Evolutionary conservation across 2,888 invertebrate genomes (phyloP).

Genomic region (Cryptus armator): DNA sequence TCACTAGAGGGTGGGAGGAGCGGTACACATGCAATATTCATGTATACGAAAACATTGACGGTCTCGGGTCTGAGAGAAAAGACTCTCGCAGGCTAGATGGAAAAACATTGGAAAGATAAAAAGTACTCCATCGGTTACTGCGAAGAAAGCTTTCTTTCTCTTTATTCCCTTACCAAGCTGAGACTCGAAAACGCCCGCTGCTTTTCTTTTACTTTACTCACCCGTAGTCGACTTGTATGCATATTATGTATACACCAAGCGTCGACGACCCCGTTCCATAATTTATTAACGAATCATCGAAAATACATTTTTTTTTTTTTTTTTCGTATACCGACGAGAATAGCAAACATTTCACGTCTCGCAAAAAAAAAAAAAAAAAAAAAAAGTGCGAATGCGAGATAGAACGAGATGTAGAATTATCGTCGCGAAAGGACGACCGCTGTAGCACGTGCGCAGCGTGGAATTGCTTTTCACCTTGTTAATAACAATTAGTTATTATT

Average conservation of each 20-base stretch:
- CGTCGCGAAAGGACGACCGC: not conserved
- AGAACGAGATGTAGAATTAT: not conserved
- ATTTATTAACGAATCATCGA: not conserved
- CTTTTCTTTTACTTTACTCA: constrained; percentile 25
- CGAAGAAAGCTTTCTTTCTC: not conserved
- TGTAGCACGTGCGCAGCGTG: not conserved
- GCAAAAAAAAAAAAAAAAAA: no score
- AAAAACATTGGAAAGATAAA: constrained; percentile 46
- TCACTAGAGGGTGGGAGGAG: not conserved
- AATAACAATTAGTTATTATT: constrained; percentile 35
- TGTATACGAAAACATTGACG: constrained; percentile 46
- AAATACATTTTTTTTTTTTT: not conserved
- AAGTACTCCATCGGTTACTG: constrained; percentile 1
- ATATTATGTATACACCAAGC: not conserved
- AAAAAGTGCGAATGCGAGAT: not conserved
- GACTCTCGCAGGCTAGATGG: constrained; percentile 31
- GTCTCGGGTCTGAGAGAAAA: constrained; percentile 46
- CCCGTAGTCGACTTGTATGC: not conserved
- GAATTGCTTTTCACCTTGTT: constrained; percentile 24
- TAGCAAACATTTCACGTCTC: no score
- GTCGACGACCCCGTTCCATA: not conserved
- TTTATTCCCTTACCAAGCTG: not conserved
- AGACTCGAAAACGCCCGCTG: constrained; percentile 11
- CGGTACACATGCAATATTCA: constrained; percentile 49
- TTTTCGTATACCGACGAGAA: no score